A percentile compares a stretch with the other conserved stretches of the same genome.
These are phyloP conservation scores for Hippoglossus stenolepis DNA, from an alignment of 2,113 vertebrate genomes.

Conservation along the genomic window DNA sequence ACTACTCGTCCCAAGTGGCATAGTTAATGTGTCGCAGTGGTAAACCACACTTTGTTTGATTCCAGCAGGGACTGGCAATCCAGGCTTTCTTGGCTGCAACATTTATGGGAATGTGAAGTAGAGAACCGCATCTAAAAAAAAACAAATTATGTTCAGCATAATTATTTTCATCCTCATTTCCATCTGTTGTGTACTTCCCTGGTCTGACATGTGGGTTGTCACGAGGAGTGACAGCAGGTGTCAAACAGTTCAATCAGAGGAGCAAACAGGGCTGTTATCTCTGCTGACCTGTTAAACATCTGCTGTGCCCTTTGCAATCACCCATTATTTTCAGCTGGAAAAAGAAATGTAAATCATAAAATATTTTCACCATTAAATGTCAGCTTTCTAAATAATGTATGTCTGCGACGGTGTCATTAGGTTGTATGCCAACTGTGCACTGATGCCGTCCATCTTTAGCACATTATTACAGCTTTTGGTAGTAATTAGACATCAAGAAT, in stretches of 20 bases:
- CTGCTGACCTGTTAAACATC: slow-evolving; percentile 58
- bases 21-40: slow-evolving; percentile 54
- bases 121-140: slow-evolving; percentile 22
- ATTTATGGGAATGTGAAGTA: slow-evolving; percentile 38
- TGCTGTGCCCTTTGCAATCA: slow-evolving; percentile 28
- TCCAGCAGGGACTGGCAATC: slow-evolving; percentile 38
- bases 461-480: slow-evolving; percentile 58
- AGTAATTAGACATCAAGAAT: slow-evolving; percentile 78
- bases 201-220: slow-evolving; percentile 18
- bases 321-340: slow-evolving; percentile 14
- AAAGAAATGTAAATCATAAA: slow-evolving; percentile 31
- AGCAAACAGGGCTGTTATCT: slow-evolving; percentile 21
- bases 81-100: slow-evolving; percentile 47
- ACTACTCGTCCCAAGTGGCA: slow-evolving; percentile 48
- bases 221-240: slow-evolving; percentile 42
- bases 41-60: slow-evolving; percentile 57
- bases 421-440: not conserved
- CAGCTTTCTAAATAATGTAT: slow-evolving; percentile 37
- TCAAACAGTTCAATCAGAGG: slow-evolving; percentile 47
- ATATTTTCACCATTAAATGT: slow-evolving; percentile 37
- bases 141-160: slow-evolving; percentile 20
- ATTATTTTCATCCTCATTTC: slow-evolving; percentile 42
- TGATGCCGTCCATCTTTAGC: slow-evolving; percentile 65
- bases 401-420: slow-evolving; percentile 5
- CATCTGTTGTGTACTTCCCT: slow-evolving; percentile 44